Conservation (phyloP, 2,888 invertebrate genomes). For the Troides aeacus region DNA sequence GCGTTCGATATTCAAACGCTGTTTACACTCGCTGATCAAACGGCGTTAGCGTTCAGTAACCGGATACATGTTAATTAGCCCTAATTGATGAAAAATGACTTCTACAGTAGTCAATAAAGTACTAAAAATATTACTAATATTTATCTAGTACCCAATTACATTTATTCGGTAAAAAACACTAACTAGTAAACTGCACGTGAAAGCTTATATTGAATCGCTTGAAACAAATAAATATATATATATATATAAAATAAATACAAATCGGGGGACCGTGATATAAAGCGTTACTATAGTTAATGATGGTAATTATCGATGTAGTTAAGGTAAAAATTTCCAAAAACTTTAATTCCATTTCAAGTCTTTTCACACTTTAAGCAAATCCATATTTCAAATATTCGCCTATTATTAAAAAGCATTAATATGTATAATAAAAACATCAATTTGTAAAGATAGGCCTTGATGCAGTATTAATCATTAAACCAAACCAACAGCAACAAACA, state of each 20-base stretch:
- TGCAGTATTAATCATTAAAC: constrained; percentile 25
- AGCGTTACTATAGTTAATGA: constrained; percentile 29
- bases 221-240: neutral
- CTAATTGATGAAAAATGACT: constrained; percentile 20
- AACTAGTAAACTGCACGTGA: constrained; percentile 37
- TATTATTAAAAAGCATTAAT: constrained; percentile 21
- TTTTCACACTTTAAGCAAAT: constrained; percentile 60
- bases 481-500: constrained; percentile 41
- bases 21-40: too few relatives aligned
- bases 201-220: constrained; percentile 19
- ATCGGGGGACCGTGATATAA: constrained; percentile 20
- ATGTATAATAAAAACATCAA: constrained; percentile 11
- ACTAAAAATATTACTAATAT: constrained; percentile 47
- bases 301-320: constrained; percentile 28
- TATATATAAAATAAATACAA: constrained; percentile 11
- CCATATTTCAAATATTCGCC: constrained; percentile 43
- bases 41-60: constrained; percentile 16
- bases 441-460: constrained; percentile 36
- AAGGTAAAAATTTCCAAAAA: constrained; percentile 43
- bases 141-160: constrained; percentile 51
- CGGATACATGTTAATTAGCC: constrained; percentile 11
- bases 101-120: constrained; percentile 38
- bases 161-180: constrained; percentile 47
- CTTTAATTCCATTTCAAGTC: constrained; percentile 48
- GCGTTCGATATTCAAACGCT: too few relatives aligned